Conservation (phyloP, 2,797 vertebrate genomes). For the Centroberyx gerrardi region DNA sequence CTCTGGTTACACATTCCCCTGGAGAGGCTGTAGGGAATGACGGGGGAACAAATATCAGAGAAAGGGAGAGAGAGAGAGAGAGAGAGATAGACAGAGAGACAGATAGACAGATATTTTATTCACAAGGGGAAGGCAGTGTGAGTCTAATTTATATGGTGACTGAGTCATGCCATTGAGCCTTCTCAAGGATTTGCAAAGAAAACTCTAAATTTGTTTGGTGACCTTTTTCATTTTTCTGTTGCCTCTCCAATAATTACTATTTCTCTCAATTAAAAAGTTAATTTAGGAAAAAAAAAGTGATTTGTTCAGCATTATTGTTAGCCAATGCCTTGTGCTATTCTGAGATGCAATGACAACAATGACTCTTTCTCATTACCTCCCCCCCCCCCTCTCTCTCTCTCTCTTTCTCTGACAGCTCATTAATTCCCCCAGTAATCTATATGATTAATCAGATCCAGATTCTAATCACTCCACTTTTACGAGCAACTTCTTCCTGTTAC, state of each 20-base stretch:
- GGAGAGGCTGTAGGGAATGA: constrained; percentile 27
- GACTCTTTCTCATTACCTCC: neutral
- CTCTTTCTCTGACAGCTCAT: constrained; percentile 7
- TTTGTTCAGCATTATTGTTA: neutral
- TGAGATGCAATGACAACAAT: neutral
- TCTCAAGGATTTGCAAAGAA: constrained; percentile 1
- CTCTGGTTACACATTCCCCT: constrained; percentile 28
- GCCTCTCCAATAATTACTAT: neutral
- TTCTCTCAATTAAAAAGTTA: no score
- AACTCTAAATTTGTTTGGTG: neutral
- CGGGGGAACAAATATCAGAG: constrained; percentile 18
- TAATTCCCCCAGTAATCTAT: constrained; percentile 14
- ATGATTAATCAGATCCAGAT: constrained; percentile 46
- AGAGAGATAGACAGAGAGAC: neutral
- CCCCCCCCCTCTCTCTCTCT: neutral
- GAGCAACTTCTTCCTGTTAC: constrained; percentile 45
- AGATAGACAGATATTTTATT: constrained; percentile 32
- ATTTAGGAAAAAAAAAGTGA: no score
- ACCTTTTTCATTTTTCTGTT: neutral
- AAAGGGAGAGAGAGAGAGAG: constrained; percentile 1
- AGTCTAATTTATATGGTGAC: constrained; percentile 33
- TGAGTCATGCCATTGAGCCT: constrained; percentile 9
- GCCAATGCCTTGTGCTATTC: neutral
- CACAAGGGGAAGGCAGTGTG: constrained; percentile 27
- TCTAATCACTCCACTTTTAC: constrained; percentile 39